Base-by-base conservation (phyloP, 2,113 vertebrate genomes). In the Nothobranchius kuhntae region DNA sequence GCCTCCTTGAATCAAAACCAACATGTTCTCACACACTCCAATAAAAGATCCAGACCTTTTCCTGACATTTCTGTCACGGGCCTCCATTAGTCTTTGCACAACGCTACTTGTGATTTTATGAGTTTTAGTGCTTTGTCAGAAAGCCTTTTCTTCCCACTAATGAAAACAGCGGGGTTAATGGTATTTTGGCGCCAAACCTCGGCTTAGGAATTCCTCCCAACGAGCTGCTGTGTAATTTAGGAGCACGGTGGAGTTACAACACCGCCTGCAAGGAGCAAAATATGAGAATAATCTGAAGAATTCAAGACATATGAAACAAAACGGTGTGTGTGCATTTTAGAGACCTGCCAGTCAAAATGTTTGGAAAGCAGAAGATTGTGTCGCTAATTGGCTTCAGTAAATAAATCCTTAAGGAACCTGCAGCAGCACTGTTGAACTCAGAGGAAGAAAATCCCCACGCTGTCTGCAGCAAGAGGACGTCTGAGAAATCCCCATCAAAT, bases 151-250 rank as follows among this genome's bases (percentile, higher is more conserved):
- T 88, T 54, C 77, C 61, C 77, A 50, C 82, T 89, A 89, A 89
- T 89, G 85, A 91, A 91, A 89, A 87, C 88, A 89, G 88, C 80
- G 70, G 84, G 89, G 60, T 65, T 55, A 71, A 63, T 51, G 68
- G 65, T 42, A 12, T 66, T 77, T 82, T 70, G 82, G 83, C 73
- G 58, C 81, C 77, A 71, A 70, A 21, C 55, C 26, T 70, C 71
- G 67, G 46, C 53, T 46, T 73, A 58, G 73, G 66, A 86, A 84
- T 86, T 84, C 86, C 79, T 84, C 73, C 2, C 26, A 38, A 53
- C 42, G 66, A 78, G 58, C 56, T 21, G 52, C 46, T 51, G 59
- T 26, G 36, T 65, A 63, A 77, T 68, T 83, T 44, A 70, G 65
- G 65, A 63, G 21, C 57, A 38, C 35, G 17, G 35, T 13, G 38